Percentiles rank a stretch among this genome's conserved stretches.
These are phyloP conservation scores for Thereuonema tuberculata DNA, from an alignment of 1,140 invertebrate species.

Conservation along the genomic window DNA sequence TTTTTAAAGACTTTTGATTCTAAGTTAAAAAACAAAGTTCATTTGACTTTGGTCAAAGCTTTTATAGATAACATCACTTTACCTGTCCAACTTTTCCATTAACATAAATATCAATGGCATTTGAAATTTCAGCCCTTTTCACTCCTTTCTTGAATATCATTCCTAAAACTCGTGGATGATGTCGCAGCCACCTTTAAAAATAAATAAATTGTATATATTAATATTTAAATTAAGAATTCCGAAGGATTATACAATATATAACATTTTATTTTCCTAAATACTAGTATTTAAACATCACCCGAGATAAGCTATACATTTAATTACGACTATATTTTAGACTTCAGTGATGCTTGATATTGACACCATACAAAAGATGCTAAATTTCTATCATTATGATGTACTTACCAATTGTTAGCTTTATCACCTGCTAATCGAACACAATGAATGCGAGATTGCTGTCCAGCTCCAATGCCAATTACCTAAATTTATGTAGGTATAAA, in stretches of 20 bases:
- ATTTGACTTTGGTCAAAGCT: no score
- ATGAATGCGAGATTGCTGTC: conserved; percentile 94
- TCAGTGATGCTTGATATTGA: no score
- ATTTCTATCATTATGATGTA: no score
- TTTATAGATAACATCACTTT: no score
- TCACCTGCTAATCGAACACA: conserved; percentile 92
- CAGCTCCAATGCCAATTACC: conserved; percentile 92
- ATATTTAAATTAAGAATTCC: conserved; percentile 9
- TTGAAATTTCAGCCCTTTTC: conserved; percentile 83
- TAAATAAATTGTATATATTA: conserved; percentile 7
- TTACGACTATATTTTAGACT: no score
- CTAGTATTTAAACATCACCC: background rate
- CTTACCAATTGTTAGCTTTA: conserved; percentile 90
- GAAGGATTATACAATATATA: conserved; percentile 14
- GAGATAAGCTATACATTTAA: background rate
- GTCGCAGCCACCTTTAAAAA: conserved; percentile 65
- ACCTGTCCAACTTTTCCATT: conserved; percentile 65
- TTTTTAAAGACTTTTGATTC: no score
- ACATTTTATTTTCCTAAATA: background rate
- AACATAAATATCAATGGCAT: conserved; percentile 92
- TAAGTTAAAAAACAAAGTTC: conserved; percentile 14
- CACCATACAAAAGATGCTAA: no score
- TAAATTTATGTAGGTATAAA: conserved; percentile 17
- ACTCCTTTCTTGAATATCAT: conserved; percentile 83
- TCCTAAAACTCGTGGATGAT: conserved; percentile 69